Evolutionary conservation across 2,888 invertebrate species (phyloP).

Genomic region (Andrena hattorfiana): DNA sequence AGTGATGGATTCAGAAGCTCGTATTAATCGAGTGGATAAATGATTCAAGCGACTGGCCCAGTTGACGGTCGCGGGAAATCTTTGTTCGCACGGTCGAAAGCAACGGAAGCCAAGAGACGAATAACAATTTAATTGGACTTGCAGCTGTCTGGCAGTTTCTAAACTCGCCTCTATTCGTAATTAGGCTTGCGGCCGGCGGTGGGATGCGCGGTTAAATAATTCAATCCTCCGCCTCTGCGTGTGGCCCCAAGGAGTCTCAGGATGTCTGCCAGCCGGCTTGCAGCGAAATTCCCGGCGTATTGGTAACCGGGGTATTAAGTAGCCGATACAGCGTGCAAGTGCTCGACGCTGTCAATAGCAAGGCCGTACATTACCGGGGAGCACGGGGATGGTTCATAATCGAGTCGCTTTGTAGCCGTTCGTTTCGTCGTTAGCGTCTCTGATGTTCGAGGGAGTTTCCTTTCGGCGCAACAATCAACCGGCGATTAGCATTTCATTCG

Average conservation of each 20-base stretch:
- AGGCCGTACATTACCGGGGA: conserved; percentile 19
- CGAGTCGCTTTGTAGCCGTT: background rate
- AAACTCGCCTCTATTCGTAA: conserved; percentile 68
- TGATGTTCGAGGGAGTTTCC: background rate
- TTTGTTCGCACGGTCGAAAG: conserved; percentile 22
- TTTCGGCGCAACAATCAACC: background rate
- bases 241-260: conserved; percentile 47
- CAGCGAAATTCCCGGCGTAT: conserved; percentile 58
- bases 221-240: conserved; percentile 58
- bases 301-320: conserved; percentile 50
- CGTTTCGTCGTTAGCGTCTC: background rate
- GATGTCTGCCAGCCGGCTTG: conserved; percentile 35
- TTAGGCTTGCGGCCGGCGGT: conserved; percentile 64
- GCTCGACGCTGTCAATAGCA: conserved; percentile 15
- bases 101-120: conserved; percentile 45
- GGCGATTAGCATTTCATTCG: conserved; percentile 37
- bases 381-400: background rate
- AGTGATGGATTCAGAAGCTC: background rate
- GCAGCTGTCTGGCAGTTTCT: conserved; percentile 52
- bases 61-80: background rate
- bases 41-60: background rate
- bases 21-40: background rate
- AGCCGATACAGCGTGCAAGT: conserved; percentile 4
- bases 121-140: conserved; percentile 68
- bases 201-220: conserved; percentile 69